Evolutionary conservation across 2,797 vertebrate genomes (phyloP), one percentile per base, ranked within the genome.

Genomic region (Parotocinclus haroldoi): DNA sequence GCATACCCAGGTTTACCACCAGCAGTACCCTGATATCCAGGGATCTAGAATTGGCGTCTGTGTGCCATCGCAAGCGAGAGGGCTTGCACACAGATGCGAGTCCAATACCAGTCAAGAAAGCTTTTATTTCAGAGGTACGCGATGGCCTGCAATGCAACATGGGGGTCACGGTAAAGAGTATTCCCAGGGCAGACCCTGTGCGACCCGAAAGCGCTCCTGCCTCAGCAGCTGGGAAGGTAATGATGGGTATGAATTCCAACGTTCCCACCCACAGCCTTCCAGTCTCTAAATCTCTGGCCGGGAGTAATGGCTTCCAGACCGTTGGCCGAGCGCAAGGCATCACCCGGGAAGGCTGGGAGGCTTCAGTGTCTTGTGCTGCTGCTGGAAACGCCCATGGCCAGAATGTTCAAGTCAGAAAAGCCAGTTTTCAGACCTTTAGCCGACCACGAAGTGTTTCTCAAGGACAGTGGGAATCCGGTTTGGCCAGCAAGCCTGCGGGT

Each of bases 11-110:
- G 84, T 90, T 85, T 59, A 92, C 85, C 80, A 87, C 84, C 87
- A 92, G 86, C 81, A 84, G 81, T 48, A 75, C 69, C 78, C 58
- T 77, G 62, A 67, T 78, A 68, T 67, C 71, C 53, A 95, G 90
- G 82, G 92, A 94, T 77, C 78, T 75, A 71, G 90, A 92, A 78
- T 70, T 86, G 49, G 87, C 91, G 76, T 86, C 87, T 65, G 95
- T 89, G 84, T 93, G 90, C 84, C 89, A 92, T 65, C 90, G 95
- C 75, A 99, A 99, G 82, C 91, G 96, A 77, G 88, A 91, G 58
- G 85, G 91, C 63, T 76, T 88, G 11, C 84, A 90, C 76, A 91
- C 93, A 69, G 93, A 95, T 72, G 83, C 88, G 45, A 89, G 90
- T 76, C 78, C 90, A 69, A 92, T 93, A 44, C 95, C 95, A 63